Evolutionary conservation across 2,888 invertebrate genomes (phyloP).

Genomic region (Mesochorus sp.): DNA sequence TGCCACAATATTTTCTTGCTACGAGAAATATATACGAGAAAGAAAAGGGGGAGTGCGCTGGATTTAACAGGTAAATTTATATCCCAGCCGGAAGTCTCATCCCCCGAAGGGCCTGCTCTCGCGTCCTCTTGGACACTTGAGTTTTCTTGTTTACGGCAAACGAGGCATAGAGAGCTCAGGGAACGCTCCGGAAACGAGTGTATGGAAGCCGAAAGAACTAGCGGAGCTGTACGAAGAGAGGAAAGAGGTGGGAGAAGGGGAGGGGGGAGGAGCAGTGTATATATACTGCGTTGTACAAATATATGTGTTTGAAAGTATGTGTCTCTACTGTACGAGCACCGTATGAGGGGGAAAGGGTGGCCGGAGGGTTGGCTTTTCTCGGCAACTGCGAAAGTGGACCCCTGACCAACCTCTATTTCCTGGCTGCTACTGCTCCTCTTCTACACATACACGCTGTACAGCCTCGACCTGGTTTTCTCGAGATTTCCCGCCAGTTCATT

Average conservation of each 20-base stretch:
- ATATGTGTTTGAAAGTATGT: conserved; percentile 5
- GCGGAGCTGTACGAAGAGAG: conserved; percentile 17
- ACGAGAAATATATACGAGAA: conserved; percentile 21
- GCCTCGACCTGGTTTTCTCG: conserved; percentile 60
- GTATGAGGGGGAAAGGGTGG: conserved; percentile 39
- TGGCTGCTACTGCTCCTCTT: conserved; percentile 33
- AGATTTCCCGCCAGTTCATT: conserved; percentile 47
- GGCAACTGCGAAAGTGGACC: conserved; percentile 38
- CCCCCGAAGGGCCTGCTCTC: conserved; percentile 53
- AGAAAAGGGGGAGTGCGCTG: conserved; percentile 54
- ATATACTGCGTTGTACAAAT: background rate
- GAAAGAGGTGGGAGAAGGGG: too few species aligned
- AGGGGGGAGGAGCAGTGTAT: too few species aligned
- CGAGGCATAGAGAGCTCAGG: conserved; percentile 59
- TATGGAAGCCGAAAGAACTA: conserved; percentile 47
- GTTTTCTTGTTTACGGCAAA: conserved; percentile 64
- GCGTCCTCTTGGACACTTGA: conserved; percentile 48
- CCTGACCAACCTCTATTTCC: conserved; percentile 61
- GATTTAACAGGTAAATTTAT: conserved; percentile 77
- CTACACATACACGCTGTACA: conserved; percentile 8
- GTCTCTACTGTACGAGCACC: conserved; percentile 12
- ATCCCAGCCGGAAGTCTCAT: conserved; percentile 73
- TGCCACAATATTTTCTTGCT: conserved; percentile 42
- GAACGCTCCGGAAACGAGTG: conserved; percentile 44
- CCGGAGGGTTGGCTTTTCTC: conserved; percentile 61